Evolutionary conservation across 2,797 vertebrate species (phyloP).

Genomic region (Tolypeutes matacus): DNA sequence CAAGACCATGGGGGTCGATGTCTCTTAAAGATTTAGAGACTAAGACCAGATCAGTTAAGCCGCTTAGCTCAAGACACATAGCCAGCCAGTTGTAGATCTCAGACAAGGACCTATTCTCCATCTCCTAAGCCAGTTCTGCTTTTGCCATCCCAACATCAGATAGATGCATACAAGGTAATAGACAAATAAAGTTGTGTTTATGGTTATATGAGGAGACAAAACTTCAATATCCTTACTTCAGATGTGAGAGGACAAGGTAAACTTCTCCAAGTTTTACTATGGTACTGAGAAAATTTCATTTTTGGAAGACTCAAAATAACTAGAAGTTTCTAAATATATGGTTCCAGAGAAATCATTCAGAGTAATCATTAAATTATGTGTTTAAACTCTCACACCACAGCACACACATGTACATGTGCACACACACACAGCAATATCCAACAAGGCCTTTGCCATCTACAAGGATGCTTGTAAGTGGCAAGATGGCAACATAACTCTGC

Average conservation of each 20-base stretch:
- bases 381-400: neutral
- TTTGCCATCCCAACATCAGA: neutral
- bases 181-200: neutral
- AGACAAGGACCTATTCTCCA: neutral
- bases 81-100: neutral
- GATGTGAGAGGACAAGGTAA: neutral
- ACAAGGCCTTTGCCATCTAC: neutral
- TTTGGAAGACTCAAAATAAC: neutral
- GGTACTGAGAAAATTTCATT: neutral
- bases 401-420: neutral
- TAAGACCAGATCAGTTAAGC: neutral
- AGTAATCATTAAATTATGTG: neutral
- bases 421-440: neutral
- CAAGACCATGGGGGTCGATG: neutral
- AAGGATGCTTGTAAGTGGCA: neutral
- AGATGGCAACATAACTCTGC: neutral
- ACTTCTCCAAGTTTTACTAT: neutral
- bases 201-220: neutral
- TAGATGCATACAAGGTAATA: neutral
- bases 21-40: neutral
- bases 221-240: neutral
- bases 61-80: neutral
- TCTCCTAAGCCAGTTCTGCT: neutral
- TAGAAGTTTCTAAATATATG: conserved; percentile 15
- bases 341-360: neutral